phyloP scores from a whole-genome alignment of 1,140 invertebrate species.

The Psix sp. region DNA sequence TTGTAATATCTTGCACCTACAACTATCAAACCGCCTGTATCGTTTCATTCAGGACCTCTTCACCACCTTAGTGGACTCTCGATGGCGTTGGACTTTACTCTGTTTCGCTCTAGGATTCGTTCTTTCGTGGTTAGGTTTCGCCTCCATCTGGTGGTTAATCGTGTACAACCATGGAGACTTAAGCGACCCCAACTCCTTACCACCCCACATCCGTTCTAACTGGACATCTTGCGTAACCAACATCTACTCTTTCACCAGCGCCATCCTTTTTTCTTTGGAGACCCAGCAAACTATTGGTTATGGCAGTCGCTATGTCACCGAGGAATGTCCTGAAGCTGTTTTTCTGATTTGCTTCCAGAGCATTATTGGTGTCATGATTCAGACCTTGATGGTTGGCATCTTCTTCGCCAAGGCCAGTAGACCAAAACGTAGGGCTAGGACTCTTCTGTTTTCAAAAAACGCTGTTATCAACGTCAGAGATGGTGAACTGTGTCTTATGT shows the following conservation, averaged over 20 bases:
- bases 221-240: conserved; percentile 92
- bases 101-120: conserved; percentile 95
- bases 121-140: conserved; percentile 94
- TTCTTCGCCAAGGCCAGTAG: conserved; percentile 97
- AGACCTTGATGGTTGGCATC: conserved; percentile 93
- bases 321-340: conserved; percentile 97
- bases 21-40: conserved; percentile 87
- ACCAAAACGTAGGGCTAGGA: conserved; percentile 97
- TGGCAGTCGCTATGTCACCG: conserved; percentile 88
- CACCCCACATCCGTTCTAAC: conserved; percentile 79
- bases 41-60: conserved; percentile 92
- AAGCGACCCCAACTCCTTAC: conserved; percentile 83
- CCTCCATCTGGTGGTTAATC: conserved; percentile 95
- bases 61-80: conserved; percentile 90
- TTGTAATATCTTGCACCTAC: conserved; percentile 92
- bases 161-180: conserved; percentile 95
- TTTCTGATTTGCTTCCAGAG: conserved; percentile 98
- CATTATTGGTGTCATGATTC: conserved; percentile 95
- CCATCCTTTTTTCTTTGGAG: conserved; percentile 91
- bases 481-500: conserved; percentile 94
- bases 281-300: conserved; percentile 95
- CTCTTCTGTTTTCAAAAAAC: conserved; percentile 95
- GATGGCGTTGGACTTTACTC: conserved; percentile 98
- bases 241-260: conserved; percentile 89
- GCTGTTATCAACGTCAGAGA: conserved; percentile 95